Conservation (phyloP, 2,797 vertebrate species). For the Argya squamiceps region DNA sequence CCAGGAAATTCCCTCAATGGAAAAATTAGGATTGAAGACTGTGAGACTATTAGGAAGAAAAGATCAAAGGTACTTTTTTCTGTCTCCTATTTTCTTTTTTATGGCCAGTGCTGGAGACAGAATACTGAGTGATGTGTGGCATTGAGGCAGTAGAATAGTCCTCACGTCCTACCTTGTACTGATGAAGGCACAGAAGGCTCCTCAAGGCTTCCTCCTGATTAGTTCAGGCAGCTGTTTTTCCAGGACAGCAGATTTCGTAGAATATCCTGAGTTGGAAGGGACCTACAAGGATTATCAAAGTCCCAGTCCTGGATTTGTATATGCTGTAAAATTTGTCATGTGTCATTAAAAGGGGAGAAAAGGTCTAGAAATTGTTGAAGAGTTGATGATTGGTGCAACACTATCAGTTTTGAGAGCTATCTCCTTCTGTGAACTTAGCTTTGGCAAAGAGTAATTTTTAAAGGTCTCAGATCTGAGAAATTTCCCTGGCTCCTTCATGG, state of each 20-base stretch:
- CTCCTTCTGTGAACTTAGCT: background rate
- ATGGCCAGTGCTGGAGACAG: background rate
- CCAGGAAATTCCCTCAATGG: background rate
- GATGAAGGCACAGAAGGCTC: background rate
- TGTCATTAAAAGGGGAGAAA: background rate
- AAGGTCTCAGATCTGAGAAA: background rate
- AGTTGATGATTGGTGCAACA: background rate
- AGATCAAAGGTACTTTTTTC: background rate
- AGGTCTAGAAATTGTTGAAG: background rate
- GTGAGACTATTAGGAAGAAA: background rate
- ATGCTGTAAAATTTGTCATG: background rate
- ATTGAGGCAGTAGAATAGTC: background rate
- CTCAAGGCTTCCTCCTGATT: background rate
- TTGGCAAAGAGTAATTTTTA: background rate
- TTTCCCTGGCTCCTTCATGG: background rate
- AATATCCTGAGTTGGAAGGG: background rate
- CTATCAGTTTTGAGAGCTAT: background rate
- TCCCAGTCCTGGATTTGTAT: background rate
- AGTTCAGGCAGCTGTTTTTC: background rate
- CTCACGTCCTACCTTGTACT: background rate
- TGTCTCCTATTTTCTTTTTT: background rate
- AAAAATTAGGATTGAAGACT: background rate
- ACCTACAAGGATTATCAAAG: background rate
- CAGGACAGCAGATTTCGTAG: background rate
- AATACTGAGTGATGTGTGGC: fast-evolving